phyloP scores from a whole-genome alignment of 2,797 vertebrate genomes.

The Pseudochaenichthys georgianus region DNA sequence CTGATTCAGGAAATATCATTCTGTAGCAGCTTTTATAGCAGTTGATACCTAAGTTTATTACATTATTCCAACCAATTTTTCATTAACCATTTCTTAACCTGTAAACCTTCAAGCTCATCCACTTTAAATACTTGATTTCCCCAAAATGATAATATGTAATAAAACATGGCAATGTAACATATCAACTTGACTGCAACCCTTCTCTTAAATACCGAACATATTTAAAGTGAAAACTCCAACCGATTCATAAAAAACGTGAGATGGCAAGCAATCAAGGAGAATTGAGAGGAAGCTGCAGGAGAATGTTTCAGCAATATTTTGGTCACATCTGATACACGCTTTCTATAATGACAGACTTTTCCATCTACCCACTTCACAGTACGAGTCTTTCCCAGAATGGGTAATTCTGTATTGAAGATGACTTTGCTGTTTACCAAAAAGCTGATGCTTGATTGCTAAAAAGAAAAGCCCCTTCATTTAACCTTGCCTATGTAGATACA shows the following conservation, averaged over 20 bases:
- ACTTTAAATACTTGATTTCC: neutral
- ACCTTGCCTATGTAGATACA: neutral
- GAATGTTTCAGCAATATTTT: constrained; percentile 55
- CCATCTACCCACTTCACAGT: neutral
- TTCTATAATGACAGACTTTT: constrained; percentile 5
- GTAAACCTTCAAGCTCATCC: neutral
- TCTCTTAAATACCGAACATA: neutral
- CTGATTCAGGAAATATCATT: constrained; percentile 5
- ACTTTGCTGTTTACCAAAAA: neutral
- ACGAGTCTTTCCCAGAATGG: neutral
- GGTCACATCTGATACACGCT: constrained; percentile 56
- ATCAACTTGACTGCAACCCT: neutral
- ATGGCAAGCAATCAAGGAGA: neutral
- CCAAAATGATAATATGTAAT: neutral
- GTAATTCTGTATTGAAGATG: neutral
- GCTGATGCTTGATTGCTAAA: neutral
- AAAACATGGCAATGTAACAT: constrained; percentile 32
- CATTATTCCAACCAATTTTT: neutral
- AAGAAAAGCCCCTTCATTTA: neutral
- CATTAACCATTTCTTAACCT: neutral
- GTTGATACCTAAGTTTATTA: neutral
- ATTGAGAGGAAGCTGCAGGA: constrained; percentile 1
- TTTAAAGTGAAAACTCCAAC: neutral
- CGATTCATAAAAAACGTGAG: constrained; percentile 1
- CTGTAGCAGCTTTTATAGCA: constrained; percentile 17